Evolutionary conservation across 2,888 invertebrate species (phyloP), one percentile per base, ranked within the genome.

Genomic region (Scrobipalpa costella): DNA sequence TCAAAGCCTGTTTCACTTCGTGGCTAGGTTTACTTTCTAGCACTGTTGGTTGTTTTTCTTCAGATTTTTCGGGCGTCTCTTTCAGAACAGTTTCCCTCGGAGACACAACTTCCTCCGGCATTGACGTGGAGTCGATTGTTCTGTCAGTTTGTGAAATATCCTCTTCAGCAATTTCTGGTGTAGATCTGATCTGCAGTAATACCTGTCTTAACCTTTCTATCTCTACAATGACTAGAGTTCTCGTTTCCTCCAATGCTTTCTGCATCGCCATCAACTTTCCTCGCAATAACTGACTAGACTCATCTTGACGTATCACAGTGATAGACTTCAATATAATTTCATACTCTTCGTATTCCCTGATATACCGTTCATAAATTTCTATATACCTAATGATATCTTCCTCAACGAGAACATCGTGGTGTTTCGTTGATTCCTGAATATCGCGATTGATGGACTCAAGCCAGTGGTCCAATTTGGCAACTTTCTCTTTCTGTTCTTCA

Each of bases 71-170:
- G 8, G 68, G 64, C 15, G 72, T 64, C 40, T 71, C 72, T 65
- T 73, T 74, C 67, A 78, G 72, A 2, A 74, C 68, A 36, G 75
- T 68, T 68, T 83, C 81, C 72, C 82, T 81, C 11, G 87, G 85
- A 34, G 85, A 82, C 19, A 92, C 90, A 73, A 94, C 92, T 83
- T 95, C 95, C 79, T 95, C 94, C 1, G 95, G 95, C 94, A 95
- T 94, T 62, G 95, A 94, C 57, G 93, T 92, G 0, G 95, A 95
- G 81, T 94, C 94, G 57, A 95, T 92, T 7, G 95, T 95, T 68
- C 92, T 88, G 71, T 93, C 93, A 40, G 93, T 93, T 73, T 93
- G 86, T 27, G 93, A 92, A 63, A 88, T 77, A 67, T 90, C 90
- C 7, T 91, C 91, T 59, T 93, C 92, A 7, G 75, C 76, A 7